Base-by-base conservation (phyloP, 2,797 vertebrate species). In the Apogon talboti region DNA sequence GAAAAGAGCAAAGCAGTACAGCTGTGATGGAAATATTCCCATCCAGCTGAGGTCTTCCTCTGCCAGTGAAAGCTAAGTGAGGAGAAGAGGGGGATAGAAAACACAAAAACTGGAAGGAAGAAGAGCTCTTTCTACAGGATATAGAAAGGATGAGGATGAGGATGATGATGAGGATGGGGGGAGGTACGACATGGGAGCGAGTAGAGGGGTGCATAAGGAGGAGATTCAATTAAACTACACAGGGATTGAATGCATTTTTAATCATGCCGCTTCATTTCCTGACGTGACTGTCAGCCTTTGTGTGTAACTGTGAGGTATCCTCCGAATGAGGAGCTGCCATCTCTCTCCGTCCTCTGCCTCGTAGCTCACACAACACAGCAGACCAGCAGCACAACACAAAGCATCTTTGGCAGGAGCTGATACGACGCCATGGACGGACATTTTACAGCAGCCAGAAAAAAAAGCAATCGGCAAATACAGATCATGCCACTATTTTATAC, bases 161-260 rank as follows among this genome's bases (percentile, higher is more conserved):
- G 11, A 43, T 28, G 40, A 55, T 53, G 67, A 55, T 68, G 74
- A n/a, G n/a, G n/a, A 33, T 73, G 59, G 46, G 37, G 46, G 37
- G 46, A 51, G 49, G 41, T 57, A 49, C 3, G 18, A 12, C 42
- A 15, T 2, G 35, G 21, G 42, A 69, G 41, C 58, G 49, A 56
- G 16, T 21, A 59, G 69, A 43, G 47, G 18, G 57, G 54, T 52
- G 73, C 52, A 54, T 0, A 28, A 83, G 85, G 79, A 78, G 82
- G 85, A 82, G 86, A 89, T 88, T 88, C 84, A 92, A 91, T 92
- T 89, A 89, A 82, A 85, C 78, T 82, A 88, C 80, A 89, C 74
- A 84, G 64, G 78, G 81, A 84, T 13, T 51, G 62, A 85, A 91
- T 90, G 85, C 86, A 90, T 92, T 88, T 92, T 90, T 92, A 92